phyloP scores from a whole-genome alignment of 2,797 vertebrate genomes.

The Sternotherus odoratus region DNA sequence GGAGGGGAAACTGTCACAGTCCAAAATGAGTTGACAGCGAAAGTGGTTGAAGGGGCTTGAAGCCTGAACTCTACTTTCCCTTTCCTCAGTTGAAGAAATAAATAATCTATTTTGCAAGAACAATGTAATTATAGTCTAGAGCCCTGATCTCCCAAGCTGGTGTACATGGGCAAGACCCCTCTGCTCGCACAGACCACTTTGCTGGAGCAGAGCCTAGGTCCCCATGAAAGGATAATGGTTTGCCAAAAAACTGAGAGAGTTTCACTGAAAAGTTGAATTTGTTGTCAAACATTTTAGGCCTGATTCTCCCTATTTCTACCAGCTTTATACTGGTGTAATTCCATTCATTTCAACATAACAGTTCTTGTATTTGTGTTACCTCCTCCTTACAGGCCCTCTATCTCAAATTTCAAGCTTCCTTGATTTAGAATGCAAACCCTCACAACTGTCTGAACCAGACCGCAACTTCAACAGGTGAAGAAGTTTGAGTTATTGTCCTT shows the following conservation, averaged over 20 bases:
- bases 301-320: background rate
- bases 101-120: background rate
- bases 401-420: background rate
- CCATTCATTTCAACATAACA: background rate
- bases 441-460: background rate
- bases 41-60: background rate
- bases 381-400: background rate
- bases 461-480: background rate
- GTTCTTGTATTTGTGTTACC: background rate
- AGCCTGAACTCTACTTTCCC: background rate
- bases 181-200: too few relatives aligned
- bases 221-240: background rate
- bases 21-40: constrained; percentile 23
- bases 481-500: too few relatives aligned
- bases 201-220: background rate
- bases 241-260: background rate
- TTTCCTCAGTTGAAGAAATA: background rate
- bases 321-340: accelerated
- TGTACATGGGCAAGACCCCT: too few relatives aligned
- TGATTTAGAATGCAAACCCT: background rate
- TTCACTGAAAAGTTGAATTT: background rate
- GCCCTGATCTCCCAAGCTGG: too few relatives aligned
- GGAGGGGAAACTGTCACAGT: constrained; percentile 9
- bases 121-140: too few relatives aligned
- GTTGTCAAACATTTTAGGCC: background rate